These are phyloP conservation scores for Platalea minor DNA, from an alignment of 2,797 vertebrate species.

Conservation along the genomic window DNA sequence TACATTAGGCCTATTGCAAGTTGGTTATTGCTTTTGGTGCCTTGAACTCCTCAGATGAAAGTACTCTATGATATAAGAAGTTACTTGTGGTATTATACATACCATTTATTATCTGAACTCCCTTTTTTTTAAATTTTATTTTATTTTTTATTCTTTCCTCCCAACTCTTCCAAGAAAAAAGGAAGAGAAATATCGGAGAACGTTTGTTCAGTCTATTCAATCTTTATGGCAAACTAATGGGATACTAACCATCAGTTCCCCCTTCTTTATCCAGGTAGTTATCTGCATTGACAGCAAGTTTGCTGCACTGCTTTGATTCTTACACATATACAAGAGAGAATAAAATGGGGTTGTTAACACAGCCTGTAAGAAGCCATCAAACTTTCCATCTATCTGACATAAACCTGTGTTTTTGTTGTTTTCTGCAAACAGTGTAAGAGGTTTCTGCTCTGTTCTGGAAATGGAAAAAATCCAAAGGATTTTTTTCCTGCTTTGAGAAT, in stretches of 20 bases:
- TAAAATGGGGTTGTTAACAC: background rate
- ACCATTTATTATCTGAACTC: background rate
- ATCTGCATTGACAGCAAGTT: background rate
- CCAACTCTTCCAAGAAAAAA: background rate
- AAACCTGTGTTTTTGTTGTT: background rate
- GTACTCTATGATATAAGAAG: background rate
- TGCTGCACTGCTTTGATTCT: conserved; percentile 20
- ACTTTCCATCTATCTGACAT: background rate
- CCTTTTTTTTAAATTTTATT: background rate
- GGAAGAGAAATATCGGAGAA: background rate
- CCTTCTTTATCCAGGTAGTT: background rate
- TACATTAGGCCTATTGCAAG: background rate
- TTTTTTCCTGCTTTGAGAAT: background rate
- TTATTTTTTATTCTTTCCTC: background rate
- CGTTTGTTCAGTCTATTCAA: background rate
- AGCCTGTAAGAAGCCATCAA: background rate
- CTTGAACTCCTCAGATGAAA: background rate
- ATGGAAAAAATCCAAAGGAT: background rate
- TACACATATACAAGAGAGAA: background rate
- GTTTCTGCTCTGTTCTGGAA: background rate
- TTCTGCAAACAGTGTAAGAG: background rate
- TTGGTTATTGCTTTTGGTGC: background rate
- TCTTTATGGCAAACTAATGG: background rate
- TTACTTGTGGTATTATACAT: background rate
- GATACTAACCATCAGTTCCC: background rate